These are phyloP conservation scores for Schizopygopsis malacanthus DNA, from an alignment of 2,797 vertebrate species.

Conservation along the genomic window DNA sequence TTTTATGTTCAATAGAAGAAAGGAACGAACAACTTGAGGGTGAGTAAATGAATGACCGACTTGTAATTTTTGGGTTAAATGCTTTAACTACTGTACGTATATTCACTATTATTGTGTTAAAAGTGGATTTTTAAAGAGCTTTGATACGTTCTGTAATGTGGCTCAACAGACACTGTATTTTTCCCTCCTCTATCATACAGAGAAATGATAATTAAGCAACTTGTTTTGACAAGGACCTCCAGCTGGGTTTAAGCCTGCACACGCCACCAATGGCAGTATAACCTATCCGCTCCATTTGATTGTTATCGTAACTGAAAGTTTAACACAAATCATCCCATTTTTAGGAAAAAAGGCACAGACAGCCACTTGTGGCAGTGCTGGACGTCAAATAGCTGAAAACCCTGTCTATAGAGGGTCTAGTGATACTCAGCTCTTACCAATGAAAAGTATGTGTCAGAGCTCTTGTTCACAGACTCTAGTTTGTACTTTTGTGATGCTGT, in stretches of 20 bases:
- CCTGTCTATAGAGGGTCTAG: constrained; percentile 8
- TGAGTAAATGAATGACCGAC: not conserved
- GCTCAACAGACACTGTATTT: not conserved
- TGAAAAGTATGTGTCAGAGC: constrained; percentile 1
- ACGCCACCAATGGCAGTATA: constrained; percentile 1
- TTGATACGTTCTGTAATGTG: not conserved
- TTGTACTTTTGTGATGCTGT: not conserved
- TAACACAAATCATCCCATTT: constrained; percentile 20
- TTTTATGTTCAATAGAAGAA: not conserved
- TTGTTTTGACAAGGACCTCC: constrained; percentile 17
- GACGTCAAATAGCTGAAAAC: not conserved
- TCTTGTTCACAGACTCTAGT: not conserved
- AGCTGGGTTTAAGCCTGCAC: not conserved
- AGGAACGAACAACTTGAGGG: not conserved
- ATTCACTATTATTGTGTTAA: not conserved
- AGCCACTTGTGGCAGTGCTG: not conserved
- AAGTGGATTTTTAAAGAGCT: not conserved
- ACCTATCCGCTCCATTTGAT: constrained; percentile 18
- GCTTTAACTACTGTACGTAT: not conserved
- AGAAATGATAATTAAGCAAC: constrained; percentile 13
- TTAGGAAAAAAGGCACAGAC: not conserved
- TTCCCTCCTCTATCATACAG: not conserved
- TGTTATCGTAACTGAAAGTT: not conserved
- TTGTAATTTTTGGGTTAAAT: not conserved
- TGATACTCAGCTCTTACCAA: not conserved